phyloP scores from a whole-genome alignment of 2,113 vertebrate species.

The Oceanodroma tethys region DNA sequence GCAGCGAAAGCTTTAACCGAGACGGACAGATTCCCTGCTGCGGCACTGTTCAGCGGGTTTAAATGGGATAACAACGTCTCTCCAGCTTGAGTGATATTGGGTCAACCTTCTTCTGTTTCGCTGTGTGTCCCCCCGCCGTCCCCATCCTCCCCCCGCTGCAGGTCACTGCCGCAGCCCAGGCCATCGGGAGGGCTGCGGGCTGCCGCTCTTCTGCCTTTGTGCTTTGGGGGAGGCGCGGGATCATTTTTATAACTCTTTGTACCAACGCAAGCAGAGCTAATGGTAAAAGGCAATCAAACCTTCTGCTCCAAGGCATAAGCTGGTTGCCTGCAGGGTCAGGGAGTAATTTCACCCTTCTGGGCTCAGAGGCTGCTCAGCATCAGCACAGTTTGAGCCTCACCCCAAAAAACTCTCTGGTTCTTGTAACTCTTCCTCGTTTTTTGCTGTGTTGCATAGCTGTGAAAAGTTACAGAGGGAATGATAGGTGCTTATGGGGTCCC shows the following conservation, averaged over 20 bases:
- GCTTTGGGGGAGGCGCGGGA: neutral
- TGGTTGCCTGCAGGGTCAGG: slow-evolving; percentile 2
- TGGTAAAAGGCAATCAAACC: slow-evolving; percentile 53
- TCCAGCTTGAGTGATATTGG: slow-evolving; percentile 59
- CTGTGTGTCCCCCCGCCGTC: neutral
- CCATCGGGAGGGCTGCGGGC: neutral
- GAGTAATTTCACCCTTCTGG: neutral
- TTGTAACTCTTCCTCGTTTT: neutral
- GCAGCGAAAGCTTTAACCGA: slow-evolving; percentile 64
- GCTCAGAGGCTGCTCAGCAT: neutral
- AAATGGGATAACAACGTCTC: slow-evolving; percentile 55
- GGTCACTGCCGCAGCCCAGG: neutral
- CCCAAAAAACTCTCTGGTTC: neutral
- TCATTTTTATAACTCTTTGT: slow-evolving; percentile 41
- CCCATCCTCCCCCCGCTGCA: neutral
- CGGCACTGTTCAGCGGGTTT: slow-evolving; percentile 47
- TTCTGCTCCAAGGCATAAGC: slow-evolving; percentile 45
- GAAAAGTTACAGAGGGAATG: neutral
- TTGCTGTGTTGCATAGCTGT: neutral
- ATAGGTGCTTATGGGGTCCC: neutral
- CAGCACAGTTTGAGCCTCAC: neutral
- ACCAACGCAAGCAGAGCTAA: slow-evolving; percentile 37
- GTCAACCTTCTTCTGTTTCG: slow-evolving; percentile 55
- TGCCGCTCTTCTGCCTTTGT: neutral
- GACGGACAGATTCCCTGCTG: slow-evolving; percentile 71